Evolutionary conservation across 2,797 vertebrate genomes (phyloP), one percentile per base, ranked within the genome.

Genomic region (Poecilia wingei): DNA sequence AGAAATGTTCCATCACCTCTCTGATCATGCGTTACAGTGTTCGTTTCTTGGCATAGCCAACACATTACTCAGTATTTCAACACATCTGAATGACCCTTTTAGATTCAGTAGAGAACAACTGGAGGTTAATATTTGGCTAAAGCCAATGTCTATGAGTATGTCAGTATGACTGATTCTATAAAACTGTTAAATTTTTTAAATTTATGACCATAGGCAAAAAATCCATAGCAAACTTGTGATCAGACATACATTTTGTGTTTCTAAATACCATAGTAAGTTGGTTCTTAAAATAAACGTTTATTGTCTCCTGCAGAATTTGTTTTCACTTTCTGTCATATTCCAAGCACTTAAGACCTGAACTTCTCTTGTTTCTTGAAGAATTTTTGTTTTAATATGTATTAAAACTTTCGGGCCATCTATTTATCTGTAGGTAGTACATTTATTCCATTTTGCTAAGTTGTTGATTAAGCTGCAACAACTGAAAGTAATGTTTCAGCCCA

Each of bases 1-100:
- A 68, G 68, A 82, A 79, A 87, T 76, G 72, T 80, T 79, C 76
- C n/a, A 70, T 69, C 73, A 73, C 20, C 66, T 71, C 76, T 66
- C 82, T 49, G 46, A 80, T 81, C 31, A 68, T 79, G 64, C 13
- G 14, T 36, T 53, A 36, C 77, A 75, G 75, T 41, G 83, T 72
- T 73, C 59, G 1, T 36, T 57, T 64, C 28, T 72, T 76, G 46
- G 66, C 41, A 36, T n/a, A 43, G 4, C 6, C 18, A 51, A 31
- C 33, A 64, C 20, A 4, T 43, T 51, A 33, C n/a, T 33, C 51
- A 25, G 0, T 7, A 53, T 53, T 9, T 39, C 2, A 39, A 68
- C 18, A 22, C n/a, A 46, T 31, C 3, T 31, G 25, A 72, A 51
- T 28, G 70, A 49, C 28, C 45, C 28, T 31, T 22, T 25, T 51